Evolutionary conservation across 2,113 vertebrate genomes (phyloP).

Genomic region (Oreocharis arfaki): DNA sequence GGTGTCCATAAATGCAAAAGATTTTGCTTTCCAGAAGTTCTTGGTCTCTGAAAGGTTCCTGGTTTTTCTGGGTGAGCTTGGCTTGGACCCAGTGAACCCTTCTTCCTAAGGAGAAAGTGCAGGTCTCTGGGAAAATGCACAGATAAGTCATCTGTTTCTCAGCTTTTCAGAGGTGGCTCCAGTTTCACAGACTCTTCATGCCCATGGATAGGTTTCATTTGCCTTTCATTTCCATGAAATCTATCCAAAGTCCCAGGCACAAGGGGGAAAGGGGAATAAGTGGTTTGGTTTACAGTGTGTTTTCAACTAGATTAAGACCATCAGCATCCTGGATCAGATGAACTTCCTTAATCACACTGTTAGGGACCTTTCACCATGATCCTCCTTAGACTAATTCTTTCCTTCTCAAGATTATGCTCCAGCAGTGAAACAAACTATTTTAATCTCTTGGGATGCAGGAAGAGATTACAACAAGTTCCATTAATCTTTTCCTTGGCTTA

Average conservation of each 20-base stretch:
- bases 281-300: background rate
- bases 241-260: background rate
- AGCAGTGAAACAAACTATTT: slow-evolving; percentile 48
- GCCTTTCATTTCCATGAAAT: background rate
- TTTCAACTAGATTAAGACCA: background rate
- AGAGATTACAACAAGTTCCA: slow-evolving; percentile 25
- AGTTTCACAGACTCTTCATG: background rate
- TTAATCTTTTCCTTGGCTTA: slow-evolving; percentile 23
- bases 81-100: background rate
- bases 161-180: background rate
- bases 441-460: background rate
- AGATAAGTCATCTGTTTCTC: background rate
- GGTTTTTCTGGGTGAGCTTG: background rate
- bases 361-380: background rate
- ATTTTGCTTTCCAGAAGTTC: background rate
- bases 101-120: background rate
- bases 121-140: background rate
- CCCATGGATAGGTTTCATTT: background rate
- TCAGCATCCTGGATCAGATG: background rate
- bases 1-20: background rate
- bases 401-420: slow-evolving; percentile 20
- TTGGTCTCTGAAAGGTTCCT: background rate
- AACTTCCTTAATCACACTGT: background rate
- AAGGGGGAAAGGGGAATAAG: background rate
- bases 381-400: background rate